Evolutionary conservation across 2,888 invertebrate genomes (phyloP).

Genomic region (Catocala fraxini): DNA sequence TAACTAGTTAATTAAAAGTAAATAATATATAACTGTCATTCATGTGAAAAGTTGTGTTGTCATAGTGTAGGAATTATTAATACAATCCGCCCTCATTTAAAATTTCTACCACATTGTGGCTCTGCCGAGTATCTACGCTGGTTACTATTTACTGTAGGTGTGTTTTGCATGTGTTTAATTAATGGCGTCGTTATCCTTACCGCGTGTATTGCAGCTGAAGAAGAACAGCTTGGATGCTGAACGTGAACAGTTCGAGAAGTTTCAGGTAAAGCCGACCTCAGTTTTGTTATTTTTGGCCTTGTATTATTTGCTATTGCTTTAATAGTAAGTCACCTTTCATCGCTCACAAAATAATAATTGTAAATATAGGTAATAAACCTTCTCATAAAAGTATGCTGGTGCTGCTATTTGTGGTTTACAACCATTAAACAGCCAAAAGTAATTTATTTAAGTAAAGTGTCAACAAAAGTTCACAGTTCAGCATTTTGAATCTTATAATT

Average conservation of each 20-base stretch:
- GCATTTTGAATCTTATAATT: too few species aligned
- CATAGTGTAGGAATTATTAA: conserved; percentile 15
- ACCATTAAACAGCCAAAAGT: too few species aligned
- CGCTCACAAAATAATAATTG: too few species aligned
- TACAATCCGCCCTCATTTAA: conserved; percentile 27
- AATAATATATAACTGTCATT: conserved; percentile 4
- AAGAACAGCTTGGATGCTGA: conserved; percentile 93
- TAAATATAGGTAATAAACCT: too few species aligned
- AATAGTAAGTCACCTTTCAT: too few species aligned
- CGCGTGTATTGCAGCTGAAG: conserved; percentile 91
- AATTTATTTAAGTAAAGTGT: too few species aligned
- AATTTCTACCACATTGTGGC: conserved; percentile 41
- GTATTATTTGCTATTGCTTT: conserved; percentile 17
- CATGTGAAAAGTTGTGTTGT: conserved; percentile 19
- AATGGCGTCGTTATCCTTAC: conserved; percentile 92
- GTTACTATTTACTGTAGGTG: conserved; percentile 58
- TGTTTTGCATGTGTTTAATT: conserved; percentile 71
- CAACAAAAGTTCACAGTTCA: too few species aligned
- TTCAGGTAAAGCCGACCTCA: conserved; percentile 88
- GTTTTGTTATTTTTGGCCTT: conserved; percentile 28
- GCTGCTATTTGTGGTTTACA: too few species aligned
- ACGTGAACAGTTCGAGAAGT: conserved; percentile 94
- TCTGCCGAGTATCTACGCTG: conserved; percentile 33
- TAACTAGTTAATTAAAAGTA: background rate
- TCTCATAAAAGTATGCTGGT: too few species aligned